Evolutionary conservation across 2,888 invertebrate genomes (phyloP).

Genomic region (Cyaniris semiargus): DNA sequence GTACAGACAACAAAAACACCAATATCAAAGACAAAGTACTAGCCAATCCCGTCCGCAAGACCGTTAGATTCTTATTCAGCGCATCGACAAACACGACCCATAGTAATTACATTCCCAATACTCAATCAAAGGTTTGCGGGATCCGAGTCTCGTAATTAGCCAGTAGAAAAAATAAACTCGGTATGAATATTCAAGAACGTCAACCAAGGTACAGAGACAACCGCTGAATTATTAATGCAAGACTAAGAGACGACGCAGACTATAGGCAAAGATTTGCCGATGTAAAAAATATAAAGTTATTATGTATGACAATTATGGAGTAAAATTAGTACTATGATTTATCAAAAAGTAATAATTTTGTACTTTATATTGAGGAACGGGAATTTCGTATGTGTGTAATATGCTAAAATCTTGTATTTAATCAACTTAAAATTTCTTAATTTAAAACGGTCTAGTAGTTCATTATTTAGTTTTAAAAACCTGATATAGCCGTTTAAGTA

Average conservation of each 20-base stretch:
- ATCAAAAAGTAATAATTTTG: no score
- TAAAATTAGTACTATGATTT: no score
- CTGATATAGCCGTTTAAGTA: no score
- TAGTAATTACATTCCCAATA: constrained; percentile 51
- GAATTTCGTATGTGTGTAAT: no score
- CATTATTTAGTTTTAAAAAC: no score
- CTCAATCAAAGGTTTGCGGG: constrained; percentile 52
- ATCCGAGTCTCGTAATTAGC: constrained; percentile 56
- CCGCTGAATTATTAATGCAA: constrained; percentile 57
- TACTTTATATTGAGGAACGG: no score
- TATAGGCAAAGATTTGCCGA: neutral
- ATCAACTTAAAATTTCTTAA: no score
- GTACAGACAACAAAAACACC: constrained; percentile 32
- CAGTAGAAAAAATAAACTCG: constrained; percentile 46
- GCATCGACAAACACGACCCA: constrained; percentile 39
- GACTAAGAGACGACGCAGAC: constrained; percentile 26
- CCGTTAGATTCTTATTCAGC: constrained; percentile 43
- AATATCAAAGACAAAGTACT: constrained; percentile 35
- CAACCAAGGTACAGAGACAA: constrained; percentile 42
- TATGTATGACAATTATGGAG: no score
- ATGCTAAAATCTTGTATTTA: no score
- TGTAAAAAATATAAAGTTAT: neutral
- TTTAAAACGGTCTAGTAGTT: no score
- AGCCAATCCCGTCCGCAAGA: constrained; percentile 37
- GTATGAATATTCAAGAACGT: constrained; percentile 55